Base-by-base conservation (phyloP, 2,888 invertebrate species). In the Linnaemya vulpina region DNA sequence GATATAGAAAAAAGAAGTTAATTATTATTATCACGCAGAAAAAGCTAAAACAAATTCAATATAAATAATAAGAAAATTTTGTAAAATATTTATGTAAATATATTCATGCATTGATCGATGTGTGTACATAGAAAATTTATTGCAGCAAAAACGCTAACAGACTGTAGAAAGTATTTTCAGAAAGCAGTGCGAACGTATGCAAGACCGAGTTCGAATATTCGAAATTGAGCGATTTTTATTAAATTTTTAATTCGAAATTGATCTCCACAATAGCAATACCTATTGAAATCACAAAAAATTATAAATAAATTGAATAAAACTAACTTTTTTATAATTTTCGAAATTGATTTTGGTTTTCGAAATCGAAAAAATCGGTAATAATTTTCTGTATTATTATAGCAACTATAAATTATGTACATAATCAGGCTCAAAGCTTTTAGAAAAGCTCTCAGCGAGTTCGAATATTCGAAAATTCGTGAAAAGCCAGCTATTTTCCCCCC, bases 41-140 rank as follows among this genome's bases (percentile, higher is more conserved):
- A 15, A 40, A 63, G 63, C 51, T 60, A 17, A 43, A 58, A 1
- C 62, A 1, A 74, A 51, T 60, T 46, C 5, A 65, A 30, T 22
- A 20, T n/a, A 15, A 51, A 38, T 20, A 38, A 20, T 38, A 68
- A 53, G 51, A 68, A 51, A 53, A 22, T 53, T 53, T 15, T 68
- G 68, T 68, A 68, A 53, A 67, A 51, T 51, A 53, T 17, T 51
- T 68, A 15, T 51, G 51, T 68, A 65, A 49, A 65, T 65, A 65
- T 17, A 4, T 20, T 30, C 30, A 30, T 30, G 30, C 30, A 30
- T 30, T 30, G 30, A 25, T 40, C 13, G 11, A 40, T 63, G 20
- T 30, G 30, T 30, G 30, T 10, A 49, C 3, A 67, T 8, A 20
- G 38, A 51, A 68, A 68, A 68, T 38, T 53, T 35, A 49, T n/a